Conservation (phyloP, 2,797 vertebrate genomes). For the Anabacerthia variegaticeps region DNA sequence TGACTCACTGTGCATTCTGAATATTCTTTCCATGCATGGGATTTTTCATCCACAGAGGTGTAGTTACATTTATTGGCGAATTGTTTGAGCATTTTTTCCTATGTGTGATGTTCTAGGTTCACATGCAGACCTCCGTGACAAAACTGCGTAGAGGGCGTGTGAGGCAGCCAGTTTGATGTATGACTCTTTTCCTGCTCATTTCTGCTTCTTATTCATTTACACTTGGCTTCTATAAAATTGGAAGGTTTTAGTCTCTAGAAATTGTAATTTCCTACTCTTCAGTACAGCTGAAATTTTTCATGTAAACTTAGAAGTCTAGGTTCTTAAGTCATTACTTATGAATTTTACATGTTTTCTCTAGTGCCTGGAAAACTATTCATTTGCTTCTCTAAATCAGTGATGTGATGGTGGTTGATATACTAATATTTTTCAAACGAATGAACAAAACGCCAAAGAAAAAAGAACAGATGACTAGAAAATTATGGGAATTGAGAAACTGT, state of each 20-base stretch:
- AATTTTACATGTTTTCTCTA: too few species aligned
- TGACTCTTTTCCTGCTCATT: background rate
- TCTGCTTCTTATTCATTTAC: constrained; percentile 1
- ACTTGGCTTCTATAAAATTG: background rate
- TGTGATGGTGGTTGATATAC: too few species aligned
- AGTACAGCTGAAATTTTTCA: constrained; percentile 1
- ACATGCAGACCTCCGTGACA: background rate
- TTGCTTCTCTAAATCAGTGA: too few species aligned
- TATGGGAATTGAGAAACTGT: too few species aligned
- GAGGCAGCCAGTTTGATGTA: background rate
- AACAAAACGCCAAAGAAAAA: too few species aligned
- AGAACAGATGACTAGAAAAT: too few species aligned
- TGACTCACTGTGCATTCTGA: background rate
- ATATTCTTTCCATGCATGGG: background rate
- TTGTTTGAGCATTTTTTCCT: background rate
- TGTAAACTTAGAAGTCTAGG: background rate
- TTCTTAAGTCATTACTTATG: too few species aligned
- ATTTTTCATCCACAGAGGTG: background rate
- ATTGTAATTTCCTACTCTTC: background rate
- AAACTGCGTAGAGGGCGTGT: fast-evolving
- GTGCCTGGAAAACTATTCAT: too few species aligned
- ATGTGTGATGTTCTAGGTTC: background rate
- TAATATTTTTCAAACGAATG: too few species aligned
- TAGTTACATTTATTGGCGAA: background rate
- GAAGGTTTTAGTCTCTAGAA: background rate